Conservation (phyloP, 2,888 invertebrate species). For the Patella ulyssiponensis region DNA sequence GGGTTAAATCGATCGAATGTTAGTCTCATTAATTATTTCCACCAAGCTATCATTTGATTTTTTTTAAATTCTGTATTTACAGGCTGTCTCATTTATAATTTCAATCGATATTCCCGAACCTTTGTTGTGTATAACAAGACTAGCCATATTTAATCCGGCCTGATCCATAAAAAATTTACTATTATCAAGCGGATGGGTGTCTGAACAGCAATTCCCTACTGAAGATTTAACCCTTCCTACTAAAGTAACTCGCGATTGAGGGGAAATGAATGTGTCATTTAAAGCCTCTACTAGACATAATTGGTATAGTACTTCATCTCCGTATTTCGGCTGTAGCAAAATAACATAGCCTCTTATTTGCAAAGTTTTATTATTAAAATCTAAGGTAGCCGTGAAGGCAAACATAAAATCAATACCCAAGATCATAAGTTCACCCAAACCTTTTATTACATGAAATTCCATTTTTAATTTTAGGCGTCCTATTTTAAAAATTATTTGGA, state of each 20-base stretch:
- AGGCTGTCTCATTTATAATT: constrained; percentile 1
- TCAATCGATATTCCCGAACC: neutral
- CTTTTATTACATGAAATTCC: neutral
- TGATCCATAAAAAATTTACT: neutral
- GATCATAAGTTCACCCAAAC: neutral
- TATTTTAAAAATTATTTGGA: neutral
- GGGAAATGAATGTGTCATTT: too few species aligned
- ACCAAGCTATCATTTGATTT: neutral
- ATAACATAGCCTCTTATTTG: neutral
- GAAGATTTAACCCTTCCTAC: too few species aligned
- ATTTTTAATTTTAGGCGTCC: neutral
- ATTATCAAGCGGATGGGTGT: neutral
- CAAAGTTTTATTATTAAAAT: neutral
- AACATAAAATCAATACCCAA: neutral
- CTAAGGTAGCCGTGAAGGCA: neutral
- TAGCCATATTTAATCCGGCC: neutral
- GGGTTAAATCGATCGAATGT: too few species aligned
- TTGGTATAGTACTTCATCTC: too few species aligned
- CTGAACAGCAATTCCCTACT: too few species aligned
- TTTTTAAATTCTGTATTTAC: neutral
- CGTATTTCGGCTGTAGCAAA: neutral
- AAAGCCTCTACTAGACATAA: too few species aligned
- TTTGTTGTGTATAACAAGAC: neutral
- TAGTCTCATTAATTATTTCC: neutral
- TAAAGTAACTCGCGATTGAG: too few species aligned